A percentile compares a stretch with the other conserved stretches of the same genome.
Evolutionary conservation across 2,113 vertebrate species (phyloP).

Genomic region (Misgurnus anguillicaudatus): DNA sequence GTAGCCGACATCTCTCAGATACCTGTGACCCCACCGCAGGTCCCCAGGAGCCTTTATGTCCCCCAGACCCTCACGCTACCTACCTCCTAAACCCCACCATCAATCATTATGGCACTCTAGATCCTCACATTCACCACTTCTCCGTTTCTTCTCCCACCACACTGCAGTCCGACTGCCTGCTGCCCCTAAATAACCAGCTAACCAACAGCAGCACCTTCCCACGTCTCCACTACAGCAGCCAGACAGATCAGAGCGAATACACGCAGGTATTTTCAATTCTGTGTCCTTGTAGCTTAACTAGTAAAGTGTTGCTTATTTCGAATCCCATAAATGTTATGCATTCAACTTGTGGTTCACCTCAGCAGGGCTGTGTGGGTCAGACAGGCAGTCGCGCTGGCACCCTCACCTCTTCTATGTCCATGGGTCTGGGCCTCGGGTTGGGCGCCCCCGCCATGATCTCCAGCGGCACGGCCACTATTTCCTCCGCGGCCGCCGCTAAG

Average conservation of each 20-base stretch:
- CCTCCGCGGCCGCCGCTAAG: slow-evolving; percentile 76
- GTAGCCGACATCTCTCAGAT: slow-evolving; percentile 89
- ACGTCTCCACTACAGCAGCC: slow-evolving; percentile 94
- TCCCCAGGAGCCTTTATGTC: slow-evolving; percentile 80
- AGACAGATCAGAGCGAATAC: slow-evolving; percentile 91
- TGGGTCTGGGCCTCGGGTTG: slow-evolving; percentile 69
- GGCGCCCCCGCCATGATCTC: slow-evolving; percentile 76
- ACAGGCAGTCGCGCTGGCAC: slow-evolving; percentile 64
- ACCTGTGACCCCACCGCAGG: slow-evolving; percentile 82
- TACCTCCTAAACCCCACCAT: slow-evolving; percentile 89
- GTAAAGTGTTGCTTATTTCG: background rate
- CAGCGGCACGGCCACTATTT: slow-evolving; percentile 78
- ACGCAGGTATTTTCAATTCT: slow-evolving; percentile 63
- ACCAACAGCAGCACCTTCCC: slow-evolving; percentile 96
- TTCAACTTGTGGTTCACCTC: background rate
- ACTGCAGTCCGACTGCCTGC: slow-evolving; percentile 85
- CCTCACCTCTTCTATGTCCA: slow-evolving; percentile 74
- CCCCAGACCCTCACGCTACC: slow-evolving; percentile 82
- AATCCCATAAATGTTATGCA: too few species aligned
- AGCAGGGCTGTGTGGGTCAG: slow-evolving; percentile 47
- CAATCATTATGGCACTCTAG: slow-evolving; percentile 87
- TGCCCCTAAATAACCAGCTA: slow-evolving; percentile 92
- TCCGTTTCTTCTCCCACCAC: slow-evolving; percentile 66
- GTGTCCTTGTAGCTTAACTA: too few species aligned
- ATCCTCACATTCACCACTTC: slow-evolving; percentile 77